Evolutionary conservation across 2,888 invertebrate species (phyloP).

Genomic region (Drosophila falleni): DNA sequence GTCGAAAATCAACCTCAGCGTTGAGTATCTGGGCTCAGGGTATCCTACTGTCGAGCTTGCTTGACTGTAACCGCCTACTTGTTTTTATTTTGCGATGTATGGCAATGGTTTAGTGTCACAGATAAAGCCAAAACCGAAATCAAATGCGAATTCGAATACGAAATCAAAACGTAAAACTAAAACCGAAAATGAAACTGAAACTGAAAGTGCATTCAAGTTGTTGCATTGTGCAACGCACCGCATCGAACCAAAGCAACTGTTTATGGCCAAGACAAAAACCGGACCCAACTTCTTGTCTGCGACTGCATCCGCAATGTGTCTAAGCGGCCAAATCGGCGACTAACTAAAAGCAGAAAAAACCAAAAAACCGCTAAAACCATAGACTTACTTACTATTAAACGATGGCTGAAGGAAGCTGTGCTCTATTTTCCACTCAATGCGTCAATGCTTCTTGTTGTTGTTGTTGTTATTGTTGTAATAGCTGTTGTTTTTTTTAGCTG

Average conservation of each 20-base stretch:
- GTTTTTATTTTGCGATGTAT: slow-evolving; percentile 6
- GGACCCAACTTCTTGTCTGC: slow-evolving; percentile 72
- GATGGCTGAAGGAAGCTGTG: slow-evolving; percentile 71
- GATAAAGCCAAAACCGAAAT: slow-evolving; percentile 25
- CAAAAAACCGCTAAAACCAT: slow-evolving; percentile 27
- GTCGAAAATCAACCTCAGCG: too few species aligned
- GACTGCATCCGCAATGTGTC: slow-evolving; percentile 78
- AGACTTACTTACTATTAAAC: slow-evolving; percentile 33
- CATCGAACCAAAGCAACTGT: slow-evolving; percentile 56
- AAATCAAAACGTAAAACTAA: slow-evolving; percentile 20
- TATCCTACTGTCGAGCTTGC: too few species aligned
- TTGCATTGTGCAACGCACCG: slow-evolving; percentile 69
- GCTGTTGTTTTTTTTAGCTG: slow-evolving; percentile 7
- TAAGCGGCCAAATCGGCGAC: slow-evolving; percentile 56
- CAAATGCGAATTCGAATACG: slow-evolving; percentile 1
- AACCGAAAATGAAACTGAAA: slow-evolving; percentile 42
- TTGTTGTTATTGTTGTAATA: not conserved
- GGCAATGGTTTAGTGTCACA: slow-evolving; percentile 35
- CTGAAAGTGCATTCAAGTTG: slow-evolving; percentile 65
- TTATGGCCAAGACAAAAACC: slow-evolving; percentile 75
- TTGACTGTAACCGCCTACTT: too few species aligned
- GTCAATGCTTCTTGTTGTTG: not conserved
- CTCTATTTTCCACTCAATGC: slow-evolving; percentile 46
- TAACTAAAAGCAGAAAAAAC: slow-evolving; percentile 35
- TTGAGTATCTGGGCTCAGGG: too few species aligned